Conservation (phyloP, 1,140 invertebrate species). For the Calosoma granatense region DNA sequence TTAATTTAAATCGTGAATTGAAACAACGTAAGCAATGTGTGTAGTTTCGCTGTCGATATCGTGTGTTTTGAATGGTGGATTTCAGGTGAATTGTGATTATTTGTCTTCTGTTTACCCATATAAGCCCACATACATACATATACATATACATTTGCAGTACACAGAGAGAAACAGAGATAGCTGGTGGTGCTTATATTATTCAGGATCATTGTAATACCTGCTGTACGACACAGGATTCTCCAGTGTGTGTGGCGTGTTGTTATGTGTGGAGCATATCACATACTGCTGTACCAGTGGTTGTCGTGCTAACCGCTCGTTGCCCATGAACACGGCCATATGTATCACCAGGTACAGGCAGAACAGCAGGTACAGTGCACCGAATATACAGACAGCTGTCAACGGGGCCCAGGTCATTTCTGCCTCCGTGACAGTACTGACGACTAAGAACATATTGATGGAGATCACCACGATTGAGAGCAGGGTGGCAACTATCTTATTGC, state of each 20-base stretch:
- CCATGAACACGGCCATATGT: conserved; percentile 61
- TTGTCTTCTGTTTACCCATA: background rate
- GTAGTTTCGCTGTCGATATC: too few species aligned
- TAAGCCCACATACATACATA: background rate
- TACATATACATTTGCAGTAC: background rate
- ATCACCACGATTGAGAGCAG: conserved; percentile 62
- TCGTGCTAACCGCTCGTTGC: conserved; percentile 34
- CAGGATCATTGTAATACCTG: background rate
- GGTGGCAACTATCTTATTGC: conserved; percentile 57
- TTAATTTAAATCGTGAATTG: too few species aligned
- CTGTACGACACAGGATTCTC: background rate
- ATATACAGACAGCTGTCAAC: conserved; percentile 44
- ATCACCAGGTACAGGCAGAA: conserved; percentile 62
- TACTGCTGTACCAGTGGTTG: conserved; percentile 27
- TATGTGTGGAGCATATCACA: conserved; percentile 23
- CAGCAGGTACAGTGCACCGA: conserved; percentile 53
- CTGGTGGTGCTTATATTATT: too few species aligned
- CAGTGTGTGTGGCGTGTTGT: background rate
- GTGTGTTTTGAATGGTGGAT: too few species aligned
- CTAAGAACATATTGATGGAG: conserved; percentile 74
- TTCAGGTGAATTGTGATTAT: too few species aligned
- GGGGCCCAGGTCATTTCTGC: conserved; percentile 38
- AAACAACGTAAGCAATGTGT: too few species aligned
- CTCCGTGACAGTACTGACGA: conserved; percentile 48
- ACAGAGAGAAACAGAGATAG: too few species aligned